Base-by-base conservation (phyloP, 2,113 vertebrate genomes). In the Apistogramma diplotaenia region DNA sequence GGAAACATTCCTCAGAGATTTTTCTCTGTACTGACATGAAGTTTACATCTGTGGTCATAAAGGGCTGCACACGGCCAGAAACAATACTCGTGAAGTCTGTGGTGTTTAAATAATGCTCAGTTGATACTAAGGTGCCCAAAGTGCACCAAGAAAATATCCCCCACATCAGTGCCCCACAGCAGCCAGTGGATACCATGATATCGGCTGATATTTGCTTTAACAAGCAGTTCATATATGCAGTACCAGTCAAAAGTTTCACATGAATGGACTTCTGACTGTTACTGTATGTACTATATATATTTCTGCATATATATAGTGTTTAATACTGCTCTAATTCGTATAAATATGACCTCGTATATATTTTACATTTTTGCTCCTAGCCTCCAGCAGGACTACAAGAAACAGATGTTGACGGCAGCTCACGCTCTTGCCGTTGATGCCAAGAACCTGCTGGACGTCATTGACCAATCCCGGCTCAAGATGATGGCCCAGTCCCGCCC, bases 351-450 rank as follows among this genome's bases (percentile, higher is more conserved):
- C 18, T 29, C 1, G 46, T 0, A 54, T 31, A 19, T 51, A 97
- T 97, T 96, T 96, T 72, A 2, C 33, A 3, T 82, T 15, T 78
- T 23, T 78, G 16, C 95, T 97, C 0, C 95, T 86, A 99, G 97
- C 90, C 95, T 99, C 54, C 99, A 99, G 95, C 98, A 99, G 93
- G 98, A 99, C 90, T 99, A 99, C 91, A 99, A 99, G 82, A 99
- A 99, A 90, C 99, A 99, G 80, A 99, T 99, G 98, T 94, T 99
- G 81, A 99, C 98, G 0, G 98, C 98, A 0, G 98, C 98, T 6
- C 98, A 99, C 3, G 98, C 98, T 1, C 95, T 99, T 62, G 98
- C 98, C 0, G 98, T 99, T 23, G 98, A 99, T 3, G 98, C 98
- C 93, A 99, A 99, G 81, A 99, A 99, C 92, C 91, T 99, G 86